Conservation (phyloP, 2,113 vertebrate species). For the Pycnonotus jocosus region DNA sequence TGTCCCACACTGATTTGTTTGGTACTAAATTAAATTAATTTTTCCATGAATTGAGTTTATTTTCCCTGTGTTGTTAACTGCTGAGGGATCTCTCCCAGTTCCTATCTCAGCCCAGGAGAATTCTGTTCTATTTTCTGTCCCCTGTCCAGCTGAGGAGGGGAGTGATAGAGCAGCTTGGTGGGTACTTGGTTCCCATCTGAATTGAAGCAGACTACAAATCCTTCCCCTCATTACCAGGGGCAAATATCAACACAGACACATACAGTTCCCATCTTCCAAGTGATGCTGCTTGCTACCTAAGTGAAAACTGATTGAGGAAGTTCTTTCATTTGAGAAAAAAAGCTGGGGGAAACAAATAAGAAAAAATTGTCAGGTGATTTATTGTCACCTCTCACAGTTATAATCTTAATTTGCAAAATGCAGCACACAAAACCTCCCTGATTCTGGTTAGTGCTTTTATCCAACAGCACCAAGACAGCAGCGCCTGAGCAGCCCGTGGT, state of each 20-base stretch:
- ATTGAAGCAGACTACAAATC: neutral
- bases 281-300: neutral
- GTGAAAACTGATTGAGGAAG: neutral
- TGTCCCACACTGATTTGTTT: neutral
- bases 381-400: neutral
- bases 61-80: neutral
- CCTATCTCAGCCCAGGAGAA: neutral
- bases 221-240: neutral
- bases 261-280: neutral
- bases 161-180: neutral
- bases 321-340: neutral
- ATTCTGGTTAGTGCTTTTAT: neutral
- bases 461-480: neutral
- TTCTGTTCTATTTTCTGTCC: neutral
- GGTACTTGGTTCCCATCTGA: neutral
- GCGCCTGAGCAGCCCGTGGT: neutral
- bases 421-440: accelerated
- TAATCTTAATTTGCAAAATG: neutral
- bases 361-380: neutral
- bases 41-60: neutral
- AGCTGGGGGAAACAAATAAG: neutral
- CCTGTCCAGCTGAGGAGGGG: neutral
- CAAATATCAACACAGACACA: neutral
- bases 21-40: neutral
- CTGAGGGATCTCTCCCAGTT: neutral